Conservation (phyloP, 1,140 invertebrate species). For the Drosophila pectinifera region DNA sequence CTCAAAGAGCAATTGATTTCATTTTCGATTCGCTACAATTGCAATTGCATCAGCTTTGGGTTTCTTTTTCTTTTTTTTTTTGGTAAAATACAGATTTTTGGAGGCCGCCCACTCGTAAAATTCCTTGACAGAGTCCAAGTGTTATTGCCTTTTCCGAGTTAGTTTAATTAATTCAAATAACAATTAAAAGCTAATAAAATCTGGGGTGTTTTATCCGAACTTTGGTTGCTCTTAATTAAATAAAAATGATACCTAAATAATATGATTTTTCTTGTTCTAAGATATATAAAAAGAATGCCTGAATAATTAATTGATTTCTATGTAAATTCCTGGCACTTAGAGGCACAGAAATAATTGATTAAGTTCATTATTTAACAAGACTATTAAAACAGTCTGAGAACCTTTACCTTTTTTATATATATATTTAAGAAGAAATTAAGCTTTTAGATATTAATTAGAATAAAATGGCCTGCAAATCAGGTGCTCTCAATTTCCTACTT, state of each 20-base stretch:
- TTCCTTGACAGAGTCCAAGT: conserved; percentile 50
- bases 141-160: conserved; percentile 41
- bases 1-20: conserved; percentile 19
- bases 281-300: too few relatives aligned
- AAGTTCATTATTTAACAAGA: neutral
- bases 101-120: conserved; percentile 70
- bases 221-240: conserved; percentile 7
- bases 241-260: too few relatives aligned
- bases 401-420: too few relatives aligned
- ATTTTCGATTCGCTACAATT: conserved; percentile 10
- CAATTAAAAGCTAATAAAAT: conserved; percentile 27
- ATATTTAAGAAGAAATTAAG: too few relatives aligned
- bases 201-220: neutral
- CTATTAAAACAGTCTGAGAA: too few relatives aligned
- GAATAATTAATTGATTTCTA: too few relatives aligned
- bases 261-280: neutral
- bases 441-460: too few relatives aligned
- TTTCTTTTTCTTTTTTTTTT: neutral
- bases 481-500: conserved; percentile 1
- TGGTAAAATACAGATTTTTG: conserved; percentile 15
- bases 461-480: neutral
- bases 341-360: too few relatives aligned
- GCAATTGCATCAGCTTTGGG: conserved; percentile 34
- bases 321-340: too few relatives aligned
- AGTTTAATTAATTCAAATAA: conserved; percentile 52